Conservation (phyloP, 2,797 vertebrate species). For the Orestias chungarensis region DNA sequence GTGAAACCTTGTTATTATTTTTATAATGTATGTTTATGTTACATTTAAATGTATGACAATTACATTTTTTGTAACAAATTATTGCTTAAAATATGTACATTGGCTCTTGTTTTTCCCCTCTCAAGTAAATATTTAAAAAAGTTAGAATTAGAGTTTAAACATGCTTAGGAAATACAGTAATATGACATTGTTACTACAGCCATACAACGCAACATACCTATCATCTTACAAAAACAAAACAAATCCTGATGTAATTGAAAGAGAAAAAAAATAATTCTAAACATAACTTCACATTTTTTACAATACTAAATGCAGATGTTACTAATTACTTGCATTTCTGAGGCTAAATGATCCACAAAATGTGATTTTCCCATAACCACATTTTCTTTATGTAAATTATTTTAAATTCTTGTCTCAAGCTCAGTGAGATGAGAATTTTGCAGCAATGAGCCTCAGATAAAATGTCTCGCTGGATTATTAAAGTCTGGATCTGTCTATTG, state of each 20-base stretch:
- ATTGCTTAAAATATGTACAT: not conserved
- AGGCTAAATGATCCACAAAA: slow-evolving; percentile 11
- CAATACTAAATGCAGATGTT: slow-evolving; percentile 13
- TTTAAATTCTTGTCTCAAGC: slow-evolving; percentile 36
- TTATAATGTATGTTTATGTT: not conserved
- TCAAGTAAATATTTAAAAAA: not conserved
- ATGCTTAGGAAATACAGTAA: not conserved
- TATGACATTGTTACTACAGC: not conserved
- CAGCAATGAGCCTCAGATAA: slow-evolving; percentile 51
- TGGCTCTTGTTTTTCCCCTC: not conserved
- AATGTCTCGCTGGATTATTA: slow-evolving; percentile 64
- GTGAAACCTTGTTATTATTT: not conserved
- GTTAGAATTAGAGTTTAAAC: not conserved
- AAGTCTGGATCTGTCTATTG: slow-evolving; percentile 67
- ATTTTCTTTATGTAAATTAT: slow-evolving; percentile 46
- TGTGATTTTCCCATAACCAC: slow-evolving; percentile 16
- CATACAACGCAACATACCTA: not conserved
- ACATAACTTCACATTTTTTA: slow-evolving; percentile 10
- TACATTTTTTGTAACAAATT: not conserved
- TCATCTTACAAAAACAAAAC: not conserved
- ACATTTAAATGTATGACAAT: not conserved
- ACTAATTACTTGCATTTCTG: not conserved
- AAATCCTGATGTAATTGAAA: slow-evolving; percentile 27
- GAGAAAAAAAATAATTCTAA: slow-evolving; percentile 17
- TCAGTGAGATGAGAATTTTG: slow-evolving; percentile 28